Evolutionary conservation across 2,113 vertebrate species (phyloP).

Genomic region (Sebastes schlegelii): DNA sequence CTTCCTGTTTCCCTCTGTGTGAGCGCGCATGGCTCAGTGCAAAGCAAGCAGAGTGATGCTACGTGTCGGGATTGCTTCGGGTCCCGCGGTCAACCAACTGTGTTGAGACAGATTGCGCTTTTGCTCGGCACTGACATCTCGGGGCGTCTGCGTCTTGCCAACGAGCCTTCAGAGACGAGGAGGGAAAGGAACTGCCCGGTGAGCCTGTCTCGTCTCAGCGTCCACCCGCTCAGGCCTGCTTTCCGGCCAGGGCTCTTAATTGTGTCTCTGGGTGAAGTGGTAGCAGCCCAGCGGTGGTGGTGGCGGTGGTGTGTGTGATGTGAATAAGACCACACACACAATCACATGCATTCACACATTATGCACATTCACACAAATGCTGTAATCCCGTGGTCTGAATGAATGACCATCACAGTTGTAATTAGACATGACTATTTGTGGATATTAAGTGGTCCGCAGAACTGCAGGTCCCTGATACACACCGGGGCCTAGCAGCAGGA

Average conservation of each 20-base stretch:
- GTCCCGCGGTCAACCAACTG: conserved; percentile 66
- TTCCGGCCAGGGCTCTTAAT: conserved; percentile 71
- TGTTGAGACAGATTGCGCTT: conserved; percentile 81
- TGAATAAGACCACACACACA: conserved; percentile 78
- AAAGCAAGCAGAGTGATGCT: conserved; percentile 79
- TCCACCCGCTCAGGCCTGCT: conserved; percentile 62
- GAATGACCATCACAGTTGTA: conserved; percentile 47
- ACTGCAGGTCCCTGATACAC: conserved; percentile 30
- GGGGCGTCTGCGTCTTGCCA: conserved; percentile 78
- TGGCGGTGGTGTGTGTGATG: conserved; percentile 63
- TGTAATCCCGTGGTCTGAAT: conserved; percentile 36
- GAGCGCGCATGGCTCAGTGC: conserved; percentile 73
- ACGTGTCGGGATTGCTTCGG: conserved; percentile 58
- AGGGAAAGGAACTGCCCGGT: conserved; percentile 67
- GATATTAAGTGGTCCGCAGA: conserved; percentile 40
- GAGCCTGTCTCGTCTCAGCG: conserved; percentile 77
- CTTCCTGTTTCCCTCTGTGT: conserved; percentile 61
- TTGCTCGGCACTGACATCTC: conserved; percentile 77
- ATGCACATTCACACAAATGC: conserved; percentile 46
- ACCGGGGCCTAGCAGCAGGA: conserved; percentile 30
- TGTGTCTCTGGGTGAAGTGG: conserved; percentile 77
- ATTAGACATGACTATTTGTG: conserved; percentile 61
- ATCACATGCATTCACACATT: conserved; percentile 49
- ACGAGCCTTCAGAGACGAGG: conserved; percentile 65
- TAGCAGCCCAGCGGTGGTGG: conserved; percentile 43